These are phyloP conservation scores for Apogon hyalosoma DNA, from an alignment of 2,797 vertebrate species.

Conservation along the genomic window DNA sequence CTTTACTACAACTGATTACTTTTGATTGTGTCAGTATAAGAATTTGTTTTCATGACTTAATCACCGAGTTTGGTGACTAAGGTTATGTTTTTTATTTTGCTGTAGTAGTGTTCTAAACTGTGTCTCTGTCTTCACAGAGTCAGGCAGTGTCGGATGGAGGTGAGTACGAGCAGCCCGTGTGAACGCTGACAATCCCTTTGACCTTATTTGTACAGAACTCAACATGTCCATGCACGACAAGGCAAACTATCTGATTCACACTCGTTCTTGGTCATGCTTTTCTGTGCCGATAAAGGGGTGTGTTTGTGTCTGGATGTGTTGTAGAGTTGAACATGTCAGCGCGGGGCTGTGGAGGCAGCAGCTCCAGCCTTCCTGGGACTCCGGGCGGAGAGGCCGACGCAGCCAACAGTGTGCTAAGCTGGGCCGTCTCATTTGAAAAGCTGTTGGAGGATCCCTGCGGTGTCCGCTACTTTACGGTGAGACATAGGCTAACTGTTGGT, in stretches of 20 bases:
- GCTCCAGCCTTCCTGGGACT: conserved; percentile 87
- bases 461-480: conserved; percentile 93
- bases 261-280: conserved; percentile 31
- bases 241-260: conserved; percentile 43
- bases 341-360: conserved; percentile 86
- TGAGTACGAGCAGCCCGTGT: conserved; percentile 75
- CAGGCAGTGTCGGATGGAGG: conserved; percentile 96
- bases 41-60: too few relatives aligned
- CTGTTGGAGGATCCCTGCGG: conserved; percentile 92
- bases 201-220: conserved; percentile 21
- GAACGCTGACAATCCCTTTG: conserved; percentile 10
- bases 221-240: conserved; percentile 66
- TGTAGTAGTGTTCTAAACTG: neutral
- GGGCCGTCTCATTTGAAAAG: conserved; percentile 95
- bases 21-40: too few relatives aligned
- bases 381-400: conserved; percentile 64
- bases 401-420: conserved; percentile 86
- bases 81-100: neutral
- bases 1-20: too few relatives aligned
- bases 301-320: conserved; percentile 55
- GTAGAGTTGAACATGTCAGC: conserved; percentile 91
- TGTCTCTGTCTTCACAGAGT: conserved; percentile 82
- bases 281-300: conserved; percentile 52
- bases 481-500: conserved; percentile 43
- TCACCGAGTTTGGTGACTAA: neutral